phyloP scores from a whole-genome alignment of 1,140 invertebrate genomes.

The Trachymyrmex septentrionalis region DNA sequence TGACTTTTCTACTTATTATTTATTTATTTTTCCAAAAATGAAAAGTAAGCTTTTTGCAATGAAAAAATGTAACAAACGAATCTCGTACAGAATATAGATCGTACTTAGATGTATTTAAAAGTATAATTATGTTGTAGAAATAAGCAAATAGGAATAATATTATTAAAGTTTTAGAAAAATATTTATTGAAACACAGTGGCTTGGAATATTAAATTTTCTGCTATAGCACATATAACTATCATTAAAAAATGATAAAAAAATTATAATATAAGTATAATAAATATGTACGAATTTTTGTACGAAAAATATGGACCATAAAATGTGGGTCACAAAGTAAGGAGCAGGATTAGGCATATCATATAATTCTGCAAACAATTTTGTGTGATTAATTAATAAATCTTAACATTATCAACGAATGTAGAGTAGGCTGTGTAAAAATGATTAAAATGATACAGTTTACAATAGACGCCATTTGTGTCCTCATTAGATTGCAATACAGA shows the following conservation, averaged over 20 bases:
- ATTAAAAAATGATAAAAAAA: not conserved
- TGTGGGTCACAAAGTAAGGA: not conserved
- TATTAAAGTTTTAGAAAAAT: not conserved
- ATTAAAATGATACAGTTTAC: constrained; percentile 29
- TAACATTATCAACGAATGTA: constrained; percentile 2
- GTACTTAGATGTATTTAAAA: not conserved
- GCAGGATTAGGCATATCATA: not conserved
- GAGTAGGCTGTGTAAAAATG: not conserved
- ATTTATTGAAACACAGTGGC: not conserved
- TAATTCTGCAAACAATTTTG: not conserved
- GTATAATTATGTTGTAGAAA: not conserved
- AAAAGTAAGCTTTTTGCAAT: not conserved
- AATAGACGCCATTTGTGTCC: not conserved
- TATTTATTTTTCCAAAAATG: not conserved
- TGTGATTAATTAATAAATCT: constrained; percentile 5
- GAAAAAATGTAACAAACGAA: not conserved
- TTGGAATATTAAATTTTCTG: not conserved
- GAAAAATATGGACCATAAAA: not conserved
- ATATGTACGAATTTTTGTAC: not conserved
- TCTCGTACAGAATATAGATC: not conserved
- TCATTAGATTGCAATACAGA: constrained; percentile 8
- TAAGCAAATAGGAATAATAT: not conserved
- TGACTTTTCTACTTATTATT: not conserved
- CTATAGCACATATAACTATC: not conserved
- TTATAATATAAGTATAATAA: not conserved